Percentiles rank a stretch among this genome's conserved stretches.
phyloP scores from a whole-genome alignment of 2,113 vertebrate species.

The Leucoraja erinaceus region DNA sequence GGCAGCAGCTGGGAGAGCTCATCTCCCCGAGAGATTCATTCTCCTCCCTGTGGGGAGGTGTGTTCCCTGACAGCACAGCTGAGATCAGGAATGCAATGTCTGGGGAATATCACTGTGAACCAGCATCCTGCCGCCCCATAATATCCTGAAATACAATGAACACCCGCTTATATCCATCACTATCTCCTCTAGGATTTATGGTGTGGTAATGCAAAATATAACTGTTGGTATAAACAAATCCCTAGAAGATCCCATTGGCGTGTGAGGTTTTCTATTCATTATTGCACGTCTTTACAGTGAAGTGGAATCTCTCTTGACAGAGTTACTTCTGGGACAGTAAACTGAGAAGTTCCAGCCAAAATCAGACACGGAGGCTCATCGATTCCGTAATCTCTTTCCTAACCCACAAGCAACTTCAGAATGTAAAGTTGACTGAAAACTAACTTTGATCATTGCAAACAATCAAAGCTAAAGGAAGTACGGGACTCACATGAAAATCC shows the following conservation, averaged over 20 bases:
- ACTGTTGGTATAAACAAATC: not conserved
- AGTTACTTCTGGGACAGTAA: not conserved
- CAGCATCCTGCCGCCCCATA: not conserved
- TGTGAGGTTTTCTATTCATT: not conserved
- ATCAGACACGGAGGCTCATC: not conserved
- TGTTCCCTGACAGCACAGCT: not conserved
- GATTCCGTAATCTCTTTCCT: not conserved
- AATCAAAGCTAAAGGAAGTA: not conserved
- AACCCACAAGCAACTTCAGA: not conserved
- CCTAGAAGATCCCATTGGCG: not conserved
- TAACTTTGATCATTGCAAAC: not conserved
- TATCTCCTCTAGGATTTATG: not conserved
- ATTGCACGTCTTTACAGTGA: not conserved
- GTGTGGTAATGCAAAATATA: not conserved
- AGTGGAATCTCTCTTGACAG: not conserved
- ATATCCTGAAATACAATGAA: not conserved
- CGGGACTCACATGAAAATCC: not conserved
- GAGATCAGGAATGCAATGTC: slow-evolving; percentile 5
- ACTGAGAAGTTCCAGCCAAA: not conserved
- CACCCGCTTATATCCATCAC: not conserved
- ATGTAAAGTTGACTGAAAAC: not conserved
- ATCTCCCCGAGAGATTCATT: not conserved
- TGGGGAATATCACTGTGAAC: not conserved
- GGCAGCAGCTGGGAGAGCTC: not conserved
- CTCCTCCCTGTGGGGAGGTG: not conserved